Evolutionary conservation across 30 jellyfish, hydroid and myxozoan genomes (phyloP).

Genomic region (Nemopilema nomurai): DNA sequence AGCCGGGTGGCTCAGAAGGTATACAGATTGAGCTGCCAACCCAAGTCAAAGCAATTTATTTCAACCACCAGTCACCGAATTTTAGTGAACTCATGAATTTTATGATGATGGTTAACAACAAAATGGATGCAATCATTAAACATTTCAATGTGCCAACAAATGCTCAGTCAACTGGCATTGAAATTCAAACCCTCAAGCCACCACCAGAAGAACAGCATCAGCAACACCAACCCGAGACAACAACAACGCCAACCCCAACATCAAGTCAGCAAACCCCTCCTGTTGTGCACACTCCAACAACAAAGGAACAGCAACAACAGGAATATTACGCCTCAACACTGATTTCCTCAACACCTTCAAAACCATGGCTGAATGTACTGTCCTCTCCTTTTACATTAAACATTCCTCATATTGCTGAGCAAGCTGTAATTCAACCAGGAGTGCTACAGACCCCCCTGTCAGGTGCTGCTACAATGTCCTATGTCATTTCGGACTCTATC

Average conservation of each 20-base stretch:
- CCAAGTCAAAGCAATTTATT: slow-evolving; percentile 82
- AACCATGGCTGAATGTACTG: slow-evolving; percentile 57
- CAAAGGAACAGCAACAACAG: slow-evolving; percentile 95
- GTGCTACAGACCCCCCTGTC: slow-evolving; percentile 65
- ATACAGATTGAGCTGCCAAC: slow-evolving; percentile 84
- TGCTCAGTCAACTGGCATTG: slow-evolving; percentile 51
- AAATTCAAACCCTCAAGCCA: slow-evolving; percentile 34
- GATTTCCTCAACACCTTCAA: slow-evolving; percentile 60
- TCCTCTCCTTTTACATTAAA: slow-evolving; percentile 61
- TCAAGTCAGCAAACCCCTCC: slow-evolving; percentile 62
- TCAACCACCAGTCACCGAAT: slow-evolving; percentile 76
- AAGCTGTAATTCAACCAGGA: slow-evolving; percentile 43
- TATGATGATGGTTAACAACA: slow-evolving; percentile 68
- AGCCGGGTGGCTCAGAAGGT: slow-evolving; percentile 82
- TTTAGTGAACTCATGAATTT: slow-evolving; percentile 61
- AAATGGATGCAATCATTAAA: slow-evolving; percentile 84
- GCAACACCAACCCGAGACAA: slow-evolving; percentile 46
- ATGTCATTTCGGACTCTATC: slow-evolving; percentile 47
- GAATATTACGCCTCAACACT: slow-evolving; percentile 92
- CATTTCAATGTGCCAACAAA: slow-evolving; percentile 89
- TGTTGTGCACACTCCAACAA: slow-evolving; percentile 63
- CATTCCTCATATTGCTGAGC: slow-evolving; percentile 60
- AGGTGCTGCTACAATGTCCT: slow-evolving; percentile 45
- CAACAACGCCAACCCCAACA: slow-evolving; percentile 46
- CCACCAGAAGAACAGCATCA: slow-evolving; percentile 54